phyloP scores from a whole-genome alignment of 2,113 vertebrate genomes.

The Sapajus apella region DNA sequence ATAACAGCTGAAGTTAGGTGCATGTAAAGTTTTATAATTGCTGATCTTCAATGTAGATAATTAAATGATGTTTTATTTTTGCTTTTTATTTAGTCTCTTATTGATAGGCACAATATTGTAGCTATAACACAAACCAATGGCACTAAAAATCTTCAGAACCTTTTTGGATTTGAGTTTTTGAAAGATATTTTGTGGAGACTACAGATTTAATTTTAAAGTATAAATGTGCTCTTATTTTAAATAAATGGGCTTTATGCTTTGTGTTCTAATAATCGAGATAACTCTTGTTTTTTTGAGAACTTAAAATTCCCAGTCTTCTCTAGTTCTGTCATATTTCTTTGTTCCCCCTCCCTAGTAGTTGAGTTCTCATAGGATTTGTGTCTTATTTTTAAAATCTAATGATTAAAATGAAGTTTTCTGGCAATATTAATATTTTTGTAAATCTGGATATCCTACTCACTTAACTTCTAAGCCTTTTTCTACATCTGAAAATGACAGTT shows the following conservation, averaged over 20 bases:
- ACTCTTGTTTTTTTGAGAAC: not conserved
- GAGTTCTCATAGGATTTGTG: not conserved
- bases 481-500: constrained; percentile 25
- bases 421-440: constrained; percentile 1
- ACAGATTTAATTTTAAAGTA: not conserved
- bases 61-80: constrained; percentile 2
- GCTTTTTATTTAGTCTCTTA: constrained; percentile 3
- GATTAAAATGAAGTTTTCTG: constrained; percentile 27
- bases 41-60: not conserved
- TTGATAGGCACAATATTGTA: not conserved
- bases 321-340: not conserved
- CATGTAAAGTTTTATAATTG: not conserved
- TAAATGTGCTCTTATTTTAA: constrained; percentile 32
- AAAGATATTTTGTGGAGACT: not conserved
- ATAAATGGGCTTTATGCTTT: not conserved
- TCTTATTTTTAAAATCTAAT: constrained; percentile 19
- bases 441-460: not conserved
- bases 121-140: not conserved
- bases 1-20: not conserved
- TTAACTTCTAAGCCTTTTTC: constrained; percentile 6
- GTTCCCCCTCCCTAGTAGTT: not conserved
- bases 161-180: constrained; percentile 42
- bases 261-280: not conserved
- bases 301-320: not conserved
- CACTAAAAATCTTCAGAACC: not conserved